A percentile compares a stretch with the other conserved stretches of the same genome.
phyloP scores from a whole-genome alignment of 2,113 vertebrate genomes.

The Sula dactylatra region DNA sequence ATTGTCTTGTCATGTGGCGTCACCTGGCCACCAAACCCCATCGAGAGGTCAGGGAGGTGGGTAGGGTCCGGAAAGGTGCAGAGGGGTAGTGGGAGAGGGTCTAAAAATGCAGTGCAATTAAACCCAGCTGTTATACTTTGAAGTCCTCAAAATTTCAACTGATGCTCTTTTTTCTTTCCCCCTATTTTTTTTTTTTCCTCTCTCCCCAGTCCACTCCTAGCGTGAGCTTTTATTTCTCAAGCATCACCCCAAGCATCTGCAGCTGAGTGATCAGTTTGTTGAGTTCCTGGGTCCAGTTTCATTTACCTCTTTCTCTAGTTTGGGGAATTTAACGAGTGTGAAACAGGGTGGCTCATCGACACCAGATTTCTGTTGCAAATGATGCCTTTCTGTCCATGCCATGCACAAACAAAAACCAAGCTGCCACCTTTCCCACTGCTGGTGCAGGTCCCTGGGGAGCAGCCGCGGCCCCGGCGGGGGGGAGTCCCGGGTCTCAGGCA shows the following conservation, averaged over 20 bases:
- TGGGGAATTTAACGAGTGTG: not conserved
- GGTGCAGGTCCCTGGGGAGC: not conserved
- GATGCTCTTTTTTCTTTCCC: not conserved
- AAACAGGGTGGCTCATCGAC: not conserved
- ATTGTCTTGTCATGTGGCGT: not conserved
- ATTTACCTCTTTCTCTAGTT: not conserved
- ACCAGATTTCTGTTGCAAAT: not conserved
- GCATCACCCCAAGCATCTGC: not conserved
- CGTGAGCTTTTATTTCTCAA: not conserved
- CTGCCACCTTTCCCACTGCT: not conserved
- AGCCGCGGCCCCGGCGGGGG: not conserved
- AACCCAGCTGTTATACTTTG: not conserved
- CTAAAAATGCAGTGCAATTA: slow-evolving; percentile 19
- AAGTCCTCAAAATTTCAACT: slow-evolving; percentile 45
- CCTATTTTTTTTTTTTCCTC: not conserved
- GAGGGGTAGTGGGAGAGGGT: not conserved
- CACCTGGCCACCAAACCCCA: not conserved
- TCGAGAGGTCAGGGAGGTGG: not conserved
- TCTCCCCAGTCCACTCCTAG: not conserved
- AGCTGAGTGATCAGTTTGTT: not conserved
- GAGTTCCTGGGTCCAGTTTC: not conserved
- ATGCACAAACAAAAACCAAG: not conserved
- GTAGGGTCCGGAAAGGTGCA: not conserved
- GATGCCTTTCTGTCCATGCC: not conserved
- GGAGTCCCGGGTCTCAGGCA: not conserved